Conservation (phyloP, 30 jellyfish, hydroid and myxozoan species). For the Aurelia sp. region DNA sequence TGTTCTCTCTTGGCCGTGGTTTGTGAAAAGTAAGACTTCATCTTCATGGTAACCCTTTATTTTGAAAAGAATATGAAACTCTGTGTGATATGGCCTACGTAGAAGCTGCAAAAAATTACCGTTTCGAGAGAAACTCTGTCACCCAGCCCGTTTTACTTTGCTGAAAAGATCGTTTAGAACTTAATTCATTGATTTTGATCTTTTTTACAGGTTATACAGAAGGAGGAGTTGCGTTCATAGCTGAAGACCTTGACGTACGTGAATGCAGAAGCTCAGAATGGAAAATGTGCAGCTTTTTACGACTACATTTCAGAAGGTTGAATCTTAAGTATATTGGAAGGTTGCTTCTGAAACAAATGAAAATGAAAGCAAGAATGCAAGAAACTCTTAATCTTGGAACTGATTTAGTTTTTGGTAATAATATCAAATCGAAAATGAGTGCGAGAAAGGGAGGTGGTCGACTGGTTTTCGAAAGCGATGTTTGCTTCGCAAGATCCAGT, state of each 20-base stretch:
- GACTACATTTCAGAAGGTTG: background rate
- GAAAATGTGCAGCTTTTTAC: slow-evolving; percentile 51
- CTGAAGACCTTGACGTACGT: background rate
- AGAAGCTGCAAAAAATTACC: background rate
- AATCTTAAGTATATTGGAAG: slow-evolving; percentile 9
- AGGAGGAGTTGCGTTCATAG: slow-evolving; percentile 35
- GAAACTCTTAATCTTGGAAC: background rate
- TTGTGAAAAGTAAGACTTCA: too few relatives aligned
- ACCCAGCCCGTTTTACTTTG: background rate
- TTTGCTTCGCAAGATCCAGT: background rate
- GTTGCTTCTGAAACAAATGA: slow-evolving; percentile 7
- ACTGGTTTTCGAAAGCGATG: background rate
- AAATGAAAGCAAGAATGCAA: background rate
- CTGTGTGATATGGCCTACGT: too few relatives aligned
- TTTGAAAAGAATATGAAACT: too few relatives aligned
- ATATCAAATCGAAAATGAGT: background rate
- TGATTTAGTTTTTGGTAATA: background rate
- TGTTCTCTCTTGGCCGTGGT: too few relatives aligned
- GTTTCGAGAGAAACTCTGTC: too few relatives aligned
- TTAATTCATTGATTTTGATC: background rate
- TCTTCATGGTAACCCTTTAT: too few relatives aligned
- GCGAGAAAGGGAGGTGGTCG: slow-evolving; percentile 7
- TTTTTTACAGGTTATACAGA: background rate
- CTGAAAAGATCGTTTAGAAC: background rate
- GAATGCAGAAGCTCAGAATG: slow-evolving; percentile 12